Evolutionary conservation across 2,113 vertebrate species (phyloP).

Genomic region (human): DNA sequence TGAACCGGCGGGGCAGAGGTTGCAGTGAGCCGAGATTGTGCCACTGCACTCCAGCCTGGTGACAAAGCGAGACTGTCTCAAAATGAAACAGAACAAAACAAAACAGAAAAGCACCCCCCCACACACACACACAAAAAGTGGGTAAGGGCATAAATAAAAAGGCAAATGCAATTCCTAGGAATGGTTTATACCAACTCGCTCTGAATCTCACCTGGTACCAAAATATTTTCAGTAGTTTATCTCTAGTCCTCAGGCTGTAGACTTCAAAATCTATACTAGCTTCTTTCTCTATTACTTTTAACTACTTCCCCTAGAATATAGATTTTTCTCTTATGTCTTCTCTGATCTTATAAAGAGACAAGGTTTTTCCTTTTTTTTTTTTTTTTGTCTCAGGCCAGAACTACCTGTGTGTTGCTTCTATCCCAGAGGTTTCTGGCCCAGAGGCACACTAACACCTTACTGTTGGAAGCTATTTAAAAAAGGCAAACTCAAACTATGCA

Average conservation of each 20-base stretch:
- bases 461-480: conserved; percentile 14
- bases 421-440: conserved; percentile 49
- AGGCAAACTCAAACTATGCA: neutral
- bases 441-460: conserved; percentile 33
- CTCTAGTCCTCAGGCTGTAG: neutral
- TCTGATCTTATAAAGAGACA: conserved; percentile 22
- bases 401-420: neutral
- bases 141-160: neutral
- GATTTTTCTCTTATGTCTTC: neutral
- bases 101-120: too few species aligned
- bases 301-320: neutral
- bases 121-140: neutral
- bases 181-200: neutral
- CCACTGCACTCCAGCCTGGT: too few species aligned
- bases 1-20: too few species aligned
- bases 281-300: neutral
- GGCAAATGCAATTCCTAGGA: neutral
- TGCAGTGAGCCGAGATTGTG: too few species aligned
- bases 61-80: too few species aligned
- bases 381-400: neutral
- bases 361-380: neutral
- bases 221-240: neutral
- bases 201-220: neutral
- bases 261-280: neutral
- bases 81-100: too few species aligned